Percentiles rank a stretch among this genome's conserved stretches.
Evolutionary conservation across 2,888 invertebrate genomes (phyloP).

Genomic region (Drosophila paramelanica): DNA sequence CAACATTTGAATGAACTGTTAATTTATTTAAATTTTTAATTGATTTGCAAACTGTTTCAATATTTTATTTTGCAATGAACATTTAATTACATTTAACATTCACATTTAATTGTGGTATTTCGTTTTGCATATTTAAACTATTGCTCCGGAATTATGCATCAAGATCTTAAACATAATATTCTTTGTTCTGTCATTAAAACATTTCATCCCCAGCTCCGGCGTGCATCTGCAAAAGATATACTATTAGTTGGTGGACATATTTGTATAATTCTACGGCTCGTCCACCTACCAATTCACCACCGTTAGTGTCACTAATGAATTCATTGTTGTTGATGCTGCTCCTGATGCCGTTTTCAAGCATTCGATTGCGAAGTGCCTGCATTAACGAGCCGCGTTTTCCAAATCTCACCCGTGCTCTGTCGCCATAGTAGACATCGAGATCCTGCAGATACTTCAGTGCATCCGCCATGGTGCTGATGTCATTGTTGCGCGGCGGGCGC

Average conservation of each 20-base stretch:
- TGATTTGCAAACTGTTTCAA: no score
- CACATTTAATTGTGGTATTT: constrained; percentile 16
- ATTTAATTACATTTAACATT: constrained; percentile 26
- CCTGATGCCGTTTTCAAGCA: constrained; percentile 69
- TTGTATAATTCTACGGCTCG: background rate
- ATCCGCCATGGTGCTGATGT: constrained; percentile 88
- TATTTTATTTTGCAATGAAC: constrained; percentile 28
- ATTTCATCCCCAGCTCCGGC: constrained; percentile 57
- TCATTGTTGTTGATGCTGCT: constrained; percentile 46
- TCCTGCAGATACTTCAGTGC: constrained; percentile 89
- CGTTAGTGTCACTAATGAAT: constrained; percentile 55
- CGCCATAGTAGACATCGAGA: constrained; percentile 88
- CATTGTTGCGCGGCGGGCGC: constrained; percentile 84
- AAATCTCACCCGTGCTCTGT: constrained; percentile 88
- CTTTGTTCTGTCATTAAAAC: constrained; percentile 37
- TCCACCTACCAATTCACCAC: constrained; percentile 51
- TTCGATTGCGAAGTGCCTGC: constrained; percentile 74
- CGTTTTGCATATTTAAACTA: constrained; percentile 51
- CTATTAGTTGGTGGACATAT: background rate
- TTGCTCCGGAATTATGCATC: constrained; percentile 57
- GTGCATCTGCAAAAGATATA: constrained; percentile 44
- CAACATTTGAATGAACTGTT: background rate
- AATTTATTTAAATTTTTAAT: background rate
- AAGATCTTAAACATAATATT: constrained; percentile 18
- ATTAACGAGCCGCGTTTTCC: constrained; percentile 82